These are phyloP conservation scores for Alligator mississippiensis DNA, from an alignment of 2,113 vertebrate genomes.

Conservation along the genomic window DNA sequence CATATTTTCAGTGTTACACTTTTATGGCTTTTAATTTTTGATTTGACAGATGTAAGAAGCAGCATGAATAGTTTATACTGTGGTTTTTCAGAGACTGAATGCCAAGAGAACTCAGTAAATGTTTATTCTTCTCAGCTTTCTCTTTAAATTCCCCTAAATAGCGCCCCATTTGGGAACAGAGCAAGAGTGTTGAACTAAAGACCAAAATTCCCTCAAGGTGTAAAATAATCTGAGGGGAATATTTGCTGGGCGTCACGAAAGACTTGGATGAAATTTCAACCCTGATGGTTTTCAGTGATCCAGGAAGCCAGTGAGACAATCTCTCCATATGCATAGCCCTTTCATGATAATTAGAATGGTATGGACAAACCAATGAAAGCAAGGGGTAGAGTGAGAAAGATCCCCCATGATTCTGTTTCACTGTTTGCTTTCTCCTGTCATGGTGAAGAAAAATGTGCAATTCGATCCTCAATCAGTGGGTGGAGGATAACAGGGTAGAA, in stretches of 20 bases:
- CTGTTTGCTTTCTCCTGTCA: slow-evolving; percentile 88
- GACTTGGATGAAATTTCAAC: slow-evolving; percentile 88
- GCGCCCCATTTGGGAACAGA: slow-evolving; percentile 86
- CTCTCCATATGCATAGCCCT: slow-evolving; percentile 83
- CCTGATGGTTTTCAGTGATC: slow-evolving; percentile 84
- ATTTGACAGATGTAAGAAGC: slow-evolving; percentile 85
- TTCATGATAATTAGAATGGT: slow-evolving; percentile 85
- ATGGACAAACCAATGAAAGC: slow-evolving; percentile 85
- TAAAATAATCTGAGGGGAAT: slow-evolving; percentile 85
- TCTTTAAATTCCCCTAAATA: slow-evolving; percentile 86
- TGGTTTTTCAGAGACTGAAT: slow-evolving; percentile 87
- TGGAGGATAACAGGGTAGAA: slow-evolving; percentile 90
- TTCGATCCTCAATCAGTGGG: slow-evolving; percentile 85
- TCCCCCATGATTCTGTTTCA: slow-evolving; percentile 84
- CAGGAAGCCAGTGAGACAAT: slow-evolving; percentile 87
- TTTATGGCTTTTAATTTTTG: slow-evolving; percentile 87
- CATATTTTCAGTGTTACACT: slow-evolving; percentile 89
- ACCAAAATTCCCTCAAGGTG: slow-evolving; percentile 88
- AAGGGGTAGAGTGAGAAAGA: slow-evolving; percentile 84
- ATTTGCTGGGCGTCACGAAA: slow-evolving; percentile 86
- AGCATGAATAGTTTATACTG: slow-evolving; percentile 87
- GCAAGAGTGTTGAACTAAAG: slow-evolving; percentile 86
- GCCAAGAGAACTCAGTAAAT: slow-evolving; percentile 89
- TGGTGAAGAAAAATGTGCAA: slow-evolving; percentile 89
- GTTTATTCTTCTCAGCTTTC: slow-evolving; percentile 90